phyloP scores from a whole-genome alignment of 2,888 invertebrate species.

The Caenorhabditis sp. region DNA sequence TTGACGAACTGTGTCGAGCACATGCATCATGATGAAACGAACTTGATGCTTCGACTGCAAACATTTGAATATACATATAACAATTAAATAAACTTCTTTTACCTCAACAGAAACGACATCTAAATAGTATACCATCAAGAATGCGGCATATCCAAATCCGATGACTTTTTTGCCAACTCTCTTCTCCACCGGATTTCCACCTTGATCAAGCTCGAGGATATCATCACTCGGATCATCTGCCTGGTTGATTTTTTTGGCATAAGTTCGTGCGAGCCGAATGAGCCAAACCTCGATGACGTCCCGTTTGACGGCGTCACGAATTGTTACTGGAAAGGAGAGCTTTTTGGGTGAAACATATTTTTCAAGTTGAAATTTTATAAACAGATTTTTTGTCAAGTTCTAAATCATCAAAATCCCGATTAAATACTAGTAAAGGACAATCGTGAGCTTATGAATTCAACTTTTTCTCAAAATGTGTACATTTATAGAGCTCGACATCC shows the following conservation, averaged over 20 bases:
- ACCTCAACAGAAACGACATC: neutral
- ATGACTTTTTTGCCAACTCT: neutral
- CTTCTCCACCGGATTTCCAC: neutral
- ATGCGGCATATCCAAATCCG: conserved; percentile 11
- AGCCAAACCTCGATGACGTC: conserved; percentile 13
- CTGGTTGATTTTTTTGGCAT: neutral
- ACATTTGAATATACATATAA: no score
- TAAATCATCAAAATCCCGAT: no score
- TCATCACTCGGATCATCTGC: neutral
- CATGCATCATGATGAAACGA: neutral
- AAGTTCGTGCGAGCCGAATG: neutral
- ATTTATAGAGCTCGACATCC: no score
- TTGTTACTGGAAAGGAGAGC: conserved; percentile 10
- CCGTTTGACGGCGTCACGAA: conserved; percentile 9
- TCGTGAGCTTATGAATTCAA: no score
- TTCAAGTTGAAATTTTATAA: no score
- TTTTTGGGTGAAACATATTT: no score
- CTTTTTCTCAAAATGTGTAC: no score
- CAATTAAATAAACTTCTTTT: neutral
- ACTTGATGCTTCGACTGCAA: neutral
- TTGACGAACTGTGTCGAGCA: conserved; percentile 17
- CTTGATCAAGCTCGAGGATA: conserved; percentile 1
- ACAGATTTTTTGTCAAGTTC: no score
- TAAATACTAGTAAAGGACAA: no score
- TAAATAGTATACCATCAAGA: neutral